phyloP scores from a whole-genome alignment of 2,888 invertebrate genomes.

The Tholera decimalis region DNA sequence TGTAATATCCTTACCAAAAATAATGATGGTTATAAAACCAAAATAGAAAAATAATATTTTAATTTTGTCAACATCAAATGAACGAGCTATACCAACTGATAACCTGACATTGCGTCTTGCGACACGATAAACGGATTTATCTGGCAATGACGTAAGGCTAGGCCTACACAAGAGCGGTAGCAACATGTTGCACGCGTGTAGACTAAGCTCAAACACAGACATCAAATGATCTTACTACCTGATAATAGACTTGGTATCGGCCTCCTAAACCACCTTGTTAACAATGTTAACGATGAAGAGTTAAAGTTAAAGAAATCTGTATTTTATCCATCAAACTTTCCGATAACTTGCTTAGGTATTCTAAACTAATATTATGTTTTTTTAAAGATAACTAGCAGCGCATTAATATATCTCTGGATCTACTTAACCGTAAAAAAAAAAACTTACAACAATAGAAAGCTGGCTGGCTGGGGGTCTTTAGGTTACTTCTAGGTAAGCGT shows the following conservation, averaged over 20 bases:
- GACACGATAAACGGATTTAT: conserved; percentile 13
- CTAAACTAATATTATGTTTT: too few relatives aligned
- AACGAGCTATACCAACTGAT: conserved; percentile 32
- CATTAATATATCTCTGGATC: too few relatives aligned
- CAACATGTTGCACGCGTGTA: neutral
- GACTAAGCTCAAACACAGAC: neutral
- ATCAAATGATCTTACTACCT: conserved; percentile 1
- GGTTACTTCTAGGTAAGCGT: too few relatives aligned
- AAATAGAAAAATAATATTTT: conserved; percentile 28
- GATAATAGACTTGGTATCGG: neutral
- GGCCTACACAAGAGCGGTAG: neutral
- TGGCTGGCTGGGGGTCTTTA: too few relatives aligned
- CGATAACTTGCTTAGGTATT: too few relatives aligned
- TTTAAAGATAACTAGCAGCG: too few relatives aligned
- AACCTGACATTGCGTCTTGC: conserved; percentile 27
- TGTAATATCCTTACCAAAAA: conserved; percentile 4
- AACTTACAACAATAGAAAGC: too few relatives aligned
- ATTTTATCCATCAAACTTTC: neutral
- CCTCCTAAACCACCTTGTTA: neutral
- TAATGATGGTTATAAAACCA: neutral
- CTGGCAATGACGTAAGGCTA: conserved; percentile 8
- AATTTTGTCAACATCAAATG: conserved; percentile 17
- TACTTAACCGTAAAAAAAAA: too few relatives aligned
- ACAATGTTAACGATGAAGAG: too few relatives aligned
- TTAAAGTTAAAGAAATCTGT: neutral